Conservation (phyloP, 2,797 vertebrate species). For the Leucoraja ocellata region DNA sequence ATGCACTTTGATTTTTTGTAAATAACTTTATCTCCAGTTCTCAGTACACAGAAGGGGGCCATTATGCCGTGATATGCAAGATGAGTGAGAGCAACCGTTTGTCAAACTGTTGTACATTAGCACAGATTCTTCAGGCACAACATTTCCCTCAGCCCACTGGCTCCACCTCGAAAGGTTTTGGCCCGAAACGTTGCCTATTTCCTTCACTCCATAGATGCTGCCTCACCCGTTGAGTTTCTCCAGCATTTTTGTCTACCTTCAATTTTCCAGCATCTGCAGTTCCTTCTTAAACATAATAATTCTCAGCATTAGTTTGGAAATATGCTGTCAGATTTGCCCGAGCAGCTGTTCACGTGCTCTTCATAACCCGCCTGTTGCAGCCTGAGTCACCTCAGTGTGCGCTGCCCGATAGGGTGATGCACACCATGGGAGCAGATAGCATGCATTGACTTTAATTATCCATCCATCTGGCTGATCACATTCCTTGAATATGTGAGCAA, state of each 20-base stretch:
- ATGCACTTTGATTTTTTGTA: too few species aligned
- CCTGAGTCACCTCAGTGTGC: neutral
- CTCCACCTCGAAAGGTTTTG: too few species aligned
- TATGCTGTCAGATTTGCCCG: neutral
- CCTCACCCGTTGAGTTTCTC: too few species aligned
- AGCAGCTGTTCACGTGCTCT: neutral
- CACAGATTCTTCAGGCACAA: neutral
- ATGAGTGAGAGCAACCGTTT: too few species aligned
- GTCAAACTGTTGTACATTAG: neutral
- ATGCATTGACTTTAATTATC: neutral
- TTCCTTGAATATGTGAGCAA: neutral
- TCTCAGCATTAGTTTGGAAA: neutral
- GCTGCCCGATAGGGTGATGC: neutral
- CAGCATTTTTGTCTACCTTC: too few species aligned
- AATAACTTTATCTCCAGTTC: too few species aligned
- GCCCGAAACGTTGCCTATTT: too few species aligned
- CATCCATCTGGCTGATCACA: neutral
- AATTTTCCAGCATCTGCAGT: too few species aligned
- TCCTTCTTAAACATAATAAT: neutral
- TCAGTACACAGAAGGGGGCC: too few species aligned
- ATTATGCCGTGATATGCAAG: too few species aligned
- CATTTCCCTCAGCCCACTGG: neutral
- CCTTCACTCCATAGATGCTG: too few species aligned
- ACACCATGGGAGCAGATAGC: neutral
- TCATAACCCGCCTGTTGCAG: neutral